Evolutionary conservation across 2,113 vertebrate genomes (phyloP).

Genomic region (Chionomys nivalis): DNA sequence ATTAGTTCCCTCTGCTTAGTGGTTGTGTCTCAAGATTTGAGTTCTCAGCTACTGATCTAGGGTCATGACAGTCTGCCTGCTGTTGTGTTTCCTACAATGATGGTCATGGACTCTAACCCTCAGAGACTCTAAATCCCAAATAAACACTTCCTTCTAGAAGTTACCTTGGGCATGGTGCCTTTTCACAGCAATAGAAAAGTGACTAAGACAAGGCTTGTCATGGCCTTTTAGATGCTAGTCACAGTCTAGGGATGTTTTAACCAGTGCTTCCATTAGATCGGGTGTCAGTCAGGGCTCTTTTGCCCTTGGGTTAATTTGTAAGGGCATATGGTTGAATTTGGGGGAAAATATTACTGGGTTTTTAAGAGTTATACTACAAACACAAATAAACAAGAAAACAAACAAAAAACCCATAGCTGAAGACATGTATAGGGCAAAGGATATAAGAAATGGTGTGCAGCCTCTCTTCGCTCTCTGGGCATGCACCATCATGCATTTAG

Average conservation of each 20-base stretch:
- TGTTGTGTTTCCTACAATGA: not conserved
- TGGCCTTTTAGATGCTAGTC: not conserved
- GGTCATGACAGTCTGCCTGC: not conserved
- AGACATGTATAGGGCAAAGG: not conserved
- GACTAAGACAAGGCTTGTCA: not conserved
- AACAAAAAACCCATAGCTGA: not conserved
- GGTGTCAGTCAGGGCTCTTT: not conserved
- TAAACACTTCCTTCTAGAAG: not conserved
- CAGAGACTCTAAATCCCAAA: not conserved
- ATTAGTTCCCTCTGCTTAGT: not conserved
- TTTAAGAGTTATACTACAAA: not conserved
- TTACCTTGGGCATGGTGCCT: not conserved
- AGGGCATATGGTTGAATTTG: not conserved
- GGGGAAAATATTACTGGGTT: not conserved
- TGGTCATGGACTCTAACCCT: not conserved
- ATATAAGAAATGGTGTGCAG: too few relatives aligned
- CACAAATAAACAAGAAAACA: too few relatives aligned
- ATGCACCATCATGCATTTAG: too few relatives aligned
- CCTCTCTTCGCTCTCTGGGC: too few relatives aligned
- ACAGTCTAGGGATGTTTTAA: not conserved
- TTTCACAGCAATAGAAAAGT: not conserved
- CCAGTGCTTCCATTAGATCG: not conserved
- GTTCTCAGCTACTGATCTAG: not conserved
- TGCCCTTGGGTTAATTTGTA: not conserved
- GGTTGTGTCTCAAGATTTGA: not conserved